Conservation (phyloP, 2,113 vertebrate species). For the Actinemys pallida region DNA sequence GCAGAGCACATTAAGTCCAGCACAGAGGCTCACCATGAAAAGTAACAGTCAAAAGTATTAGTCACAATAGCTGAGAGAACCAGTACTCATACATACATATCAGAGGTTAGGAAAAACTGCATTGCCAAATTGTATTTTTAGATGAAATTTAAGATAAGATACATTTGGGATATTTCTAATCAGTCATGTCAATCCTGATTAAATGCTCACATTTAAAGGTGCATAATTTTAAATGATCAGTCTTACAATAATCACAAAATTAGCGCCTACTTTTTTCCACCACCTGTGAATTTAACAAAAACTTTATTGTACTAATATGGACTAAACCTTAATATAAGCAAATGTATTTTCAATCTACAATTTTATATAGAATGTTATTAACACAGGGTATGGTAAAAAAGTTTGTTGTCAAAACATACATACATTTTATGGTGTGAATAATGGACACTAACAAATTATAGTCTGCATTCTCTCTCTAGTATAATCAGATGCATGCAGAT, state of each 20-base stretch:
- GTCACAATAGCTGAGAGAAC: background rate
- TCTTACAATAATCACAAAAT: conserved; percentile 55
- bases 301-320: conserved; percentile 14
- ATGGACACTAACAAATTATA: conserved; percentile 38
- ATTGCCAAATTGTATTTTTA: background rate
- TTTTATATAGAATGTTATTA: conserved; percentile 60
- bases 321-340: conserved; percentile 29
- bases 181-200: conserved; percentile 34
- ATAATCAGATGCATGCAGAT: conserved; percentile 32
- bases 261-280: background rate
- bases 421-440: conserved; percentile 44
- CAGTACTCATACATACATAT: background rate
- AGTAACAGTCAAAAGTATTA: background rate
- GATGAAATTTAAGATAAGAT: conserved; percentile 29
- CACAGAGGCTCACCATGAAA: background rate
- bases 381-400: conserved; percentile 42
- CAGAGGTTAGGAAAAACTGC: background rate
- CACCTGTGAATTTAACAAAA: conserved; percentile 55
- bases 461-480: conserved; percentile 3
- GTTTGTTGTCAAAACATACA: conserved; percentile 60
- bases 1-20: background rate
- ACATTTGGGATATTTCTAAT: conserved; percentile 36
- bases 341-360: conserved; percentile 36
- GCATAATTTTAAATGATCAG: conserved; percentile 46
- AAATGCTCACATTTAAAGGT: conserved; percentile 21